phyloP scores from a whole-genome alignment of 2,888 invertebrate species.

The Lordiphosa fenestrarum region DNA sequence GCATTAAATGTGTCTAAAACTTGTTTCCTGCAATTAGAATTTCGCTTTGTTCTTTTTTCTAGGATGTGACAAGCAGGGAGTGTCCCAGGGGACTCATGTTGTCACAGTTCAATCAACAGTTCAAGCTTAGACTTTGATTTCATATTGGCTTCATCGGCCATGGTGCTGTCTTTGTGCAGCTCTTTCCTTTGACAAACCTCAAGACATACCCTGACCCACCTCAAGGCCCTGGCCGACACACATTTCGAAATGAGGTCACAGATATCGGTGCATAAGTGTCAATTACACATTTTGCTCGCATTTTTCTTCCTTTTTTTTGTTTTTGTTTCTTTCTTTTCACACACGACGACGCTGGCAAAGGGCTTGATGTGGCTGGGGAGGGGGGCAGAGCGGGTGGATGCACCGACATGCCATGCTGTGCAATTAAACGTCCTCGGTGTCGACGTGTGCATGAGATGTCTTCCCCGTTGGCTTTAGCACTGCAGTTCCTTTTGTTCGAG shows the following conservation, averaged over 20 bases:
- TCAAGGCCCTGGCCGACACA: conserved; percentile 63
- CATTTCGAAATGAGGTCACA: conserved; percentile 71
- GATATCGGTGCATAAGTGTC: conserved; percentile 70
- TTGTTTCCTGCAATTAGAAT: too few species aligned
- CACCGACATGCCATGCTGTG: conserved; percentile 33
- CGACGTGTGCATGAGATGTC: too few species aligned
- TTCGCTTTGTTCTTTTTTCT: too few species aligned
- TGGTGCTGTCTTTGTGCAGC: too few species aligned
- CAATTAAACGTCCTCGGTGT: conserved; percentile 34
- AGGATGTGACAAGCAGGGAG: too few species aligned
- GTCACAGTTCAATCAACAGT: too few species aligned
- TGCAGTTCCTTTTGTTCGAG: conserved; percentile 42
- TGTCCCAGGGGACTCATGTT: too few species aligned
- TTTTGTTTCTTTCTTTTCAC: conserved; percentile 21
- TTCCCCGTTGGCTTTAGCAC: conserved; percentile 7
- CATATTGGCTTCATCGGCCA: too few species aligned
- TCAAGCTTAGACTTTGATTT: too few species aligned
- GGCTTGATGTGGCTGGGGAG: neutral
- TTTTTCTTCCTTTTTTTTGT: conserved; percentile 7
- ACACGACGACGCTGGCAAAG: conserved; percentile 1
- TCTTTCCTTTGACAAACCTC: conserved; percentile 24
- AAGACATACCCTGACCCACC: conserved; percentile 65
- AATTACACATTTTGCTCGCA: conserved; percentile 60
- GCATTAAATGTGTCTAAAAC: too few species aligned
- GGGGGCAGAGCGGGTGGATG: conserved; percentile 9